Evolutionary conservation across 2,113 vertebrate species (phyloP).

Genomic region (Trinectes maculatus): DNA sequence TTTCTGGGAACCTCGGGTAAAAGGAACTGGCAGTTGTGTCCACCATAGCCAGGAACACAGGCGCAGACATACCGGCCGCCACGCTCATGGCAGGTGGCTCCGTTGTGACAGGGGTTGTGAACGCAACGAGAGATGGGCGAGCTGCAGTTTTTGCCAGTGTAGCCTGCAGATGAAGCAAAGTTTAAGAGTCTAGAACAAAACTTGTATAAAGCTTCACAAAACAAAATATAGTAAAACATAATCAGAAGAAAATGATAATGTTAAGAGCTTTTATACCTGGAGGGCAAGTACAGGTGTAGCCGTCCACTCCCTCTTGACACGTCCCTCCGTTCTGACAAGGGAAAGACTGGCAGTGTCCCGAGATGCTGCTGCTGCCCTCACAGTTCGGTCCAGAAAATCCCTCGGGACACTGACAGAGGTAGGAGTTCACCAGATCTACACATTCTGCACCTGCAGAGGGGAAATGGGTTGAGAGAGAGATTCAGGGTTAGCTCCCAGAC

Average conservation of each 20-base stretch:
- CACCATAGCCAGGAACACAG: conserved; percentile 90
- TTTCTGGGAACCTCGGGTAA: conserved; percentile 85
- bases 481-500: conserved; percentile 41
- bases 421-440: conserved; percentile 91
- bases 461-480: conserved; percentile 13
- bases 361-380: conserved; percentile 81
- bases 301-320: conserved; percentile 89
- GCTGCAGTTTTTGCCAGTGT: conserved; percentile 94
- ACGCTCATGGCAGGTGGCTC: conserved; percentile 94
- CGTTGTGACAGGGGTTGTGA: conserved; percentile 95
- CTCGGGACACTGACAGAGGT: conserved; percentile 91
- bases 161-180: conserved; percentile 76
- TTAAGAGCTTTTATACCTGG: conserved; percentile 71
- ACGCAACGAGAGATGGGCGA: conserved; percentile 88
- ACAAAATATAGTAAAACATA: neutral
- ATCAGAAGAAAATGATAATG: neutral
- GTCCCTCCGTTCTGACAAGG: conserved; percentile 94
- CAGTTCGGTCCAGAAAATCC: conserved; percentile 93
- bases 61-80: conserved; percentile 91
- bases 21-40: conserved; percentile 96
- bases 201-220: neutral
- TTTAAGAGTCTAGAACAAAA: conserved; percentile 2
- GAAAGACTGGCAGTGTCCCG: conserved; percentile 86
- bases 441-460: conserved; percentile 89
- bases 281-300: conserved; percentile 92